These are phyloP conservation scores for Bryconaethiops microstoma DNA, from an alignment of 2,797 vertebrate species.

Conservation along the genomic window DNA sequence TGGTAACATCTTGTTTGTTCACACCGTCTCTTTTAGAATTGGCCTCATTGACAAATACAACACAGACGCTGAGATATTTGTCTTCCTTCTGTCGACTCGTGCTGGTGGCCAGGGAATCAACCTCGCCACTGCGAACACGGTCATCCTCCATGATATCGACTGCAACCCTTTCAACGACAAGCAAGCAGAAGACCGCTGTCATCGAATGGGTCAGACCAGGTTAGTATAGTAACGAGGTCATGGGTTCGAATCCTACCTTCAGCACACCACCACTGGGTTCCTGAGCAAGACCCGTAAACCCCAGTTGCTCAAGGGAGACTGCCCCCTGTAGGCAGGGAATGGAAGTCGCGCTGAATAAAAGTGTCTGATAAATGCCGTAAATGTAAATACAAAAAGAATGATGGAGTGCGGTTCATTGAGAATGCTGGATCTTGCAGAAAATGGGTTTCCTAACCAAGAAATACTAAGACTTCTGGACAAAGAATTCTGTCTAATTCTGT, in stretches of 20 bases:
- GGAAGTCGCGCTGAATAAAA: too few relatives aligned
- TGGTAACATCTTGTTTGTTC: neutral
- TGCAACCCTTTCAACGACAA: constrained; percentile 98
- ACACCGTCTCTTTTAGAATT: constrained; percentile 79
- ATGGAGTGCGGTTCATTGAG: neutral
- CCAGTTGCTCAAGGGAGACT: too few relatives aligned
- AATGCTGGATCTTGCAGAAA: neutral
- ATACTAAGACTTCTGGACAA: too few relatives aligned
- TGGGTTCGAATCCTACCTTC: too few relatives aligned
- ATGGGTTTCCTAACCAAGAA: too few relatives aligned
- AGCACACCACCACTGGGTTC: too few relatives aligned
- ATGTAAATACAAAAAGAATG: too few relatives aligned
- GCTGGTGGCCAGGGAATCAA: constrained; percentile 97
- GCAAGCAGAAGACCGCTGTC: constrained; percentile 96
- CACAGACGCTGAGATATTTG: constrained; percentile 89
- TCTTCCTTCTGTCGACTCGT: constrained; percentile 95
- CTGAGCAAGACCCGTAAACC: too few relatives aligned
- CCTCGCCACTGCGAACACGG: constrained; percentile 93
- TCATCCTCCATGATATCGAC: constrained; percentile 96
- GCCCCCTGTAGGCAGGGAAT: too few relatives aligned
- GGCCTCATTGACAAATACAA: constrained; percentile 94
- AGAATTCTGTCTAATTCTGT: too few relatives aligned
- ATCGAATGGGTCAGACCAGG: constrained; percentile 94
- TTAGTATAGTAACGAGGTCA: constrained; percentile 62
- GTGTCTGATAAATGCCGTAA: too few relatives aligned